Evolutionary conservation across 2,797 vertebrate species (phyloP).

Genomic region (Propithecus deckenii): DNA sequence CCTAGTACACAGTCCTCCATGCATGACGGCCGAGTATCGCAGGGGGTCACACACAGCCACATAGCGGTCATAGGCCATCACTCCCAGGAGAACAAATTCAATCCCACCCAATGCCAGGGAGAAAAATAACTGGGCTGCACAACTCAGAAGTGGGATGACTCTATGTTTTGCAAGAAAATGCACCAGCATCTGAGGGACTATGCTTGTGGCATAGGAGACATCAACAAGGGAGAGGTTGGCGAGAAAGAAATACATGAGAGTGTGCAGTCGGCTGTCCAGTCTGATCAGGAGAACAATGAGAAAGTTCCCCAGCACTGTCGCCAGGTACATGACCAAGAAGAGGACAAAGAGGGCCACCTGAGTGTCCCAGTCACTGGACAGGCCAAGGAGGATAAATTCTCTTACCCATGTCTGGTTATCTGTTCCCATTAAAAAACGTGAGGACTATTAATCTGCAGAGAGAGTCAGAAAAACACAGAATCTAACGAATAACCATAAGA

Average conservation of each 20-base stretch:
- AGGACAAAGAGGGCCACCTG: background rate
- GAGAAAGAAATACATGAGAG: slow-evolving; percentile 58
- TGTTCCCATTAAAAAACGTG: background rate
- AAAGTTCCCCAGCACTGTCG: slow-evolving; percentile 14
- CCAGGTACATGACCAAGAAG: slow-evolving; percentile 31
- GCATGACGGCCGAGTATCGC: slow-evolving; percentile 55
- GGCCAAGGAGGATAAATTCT: background rate
- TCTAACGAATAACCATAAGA: background rate
- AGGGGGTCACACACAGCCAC: slow-evolving; percentile 71
- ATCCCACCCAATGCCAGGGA: background rate
- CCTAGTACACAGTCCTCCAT: background rate
- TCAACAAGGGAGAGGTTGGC: slow-evolving; percentile 9
- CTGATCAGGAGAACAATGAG: slow-evolving; percentile 15
- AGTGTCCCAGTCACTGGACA: background rate
- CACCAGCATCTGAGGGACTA: background rate
- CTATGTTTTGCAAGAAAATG: background rate
- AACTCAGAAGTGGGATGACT: background rate
- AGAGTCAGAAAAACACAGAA: background rate
- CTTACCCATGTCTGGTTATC: background rate
- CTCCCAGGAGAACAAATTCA: background rate
- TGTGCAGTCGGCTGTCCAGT: background rate
- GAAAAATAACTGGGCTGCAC: background rate
- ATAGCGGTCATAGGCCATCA: slow-evolving; percentile 9
- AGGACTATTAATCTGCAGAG: background rate
- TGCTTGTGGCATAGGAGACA: slow-evolving; percentile 9